Evolutionary conservation across 1,140 invertebrate species (phyloP).

Genomic region (Trachymyrmex septentrionalis): DNA sequence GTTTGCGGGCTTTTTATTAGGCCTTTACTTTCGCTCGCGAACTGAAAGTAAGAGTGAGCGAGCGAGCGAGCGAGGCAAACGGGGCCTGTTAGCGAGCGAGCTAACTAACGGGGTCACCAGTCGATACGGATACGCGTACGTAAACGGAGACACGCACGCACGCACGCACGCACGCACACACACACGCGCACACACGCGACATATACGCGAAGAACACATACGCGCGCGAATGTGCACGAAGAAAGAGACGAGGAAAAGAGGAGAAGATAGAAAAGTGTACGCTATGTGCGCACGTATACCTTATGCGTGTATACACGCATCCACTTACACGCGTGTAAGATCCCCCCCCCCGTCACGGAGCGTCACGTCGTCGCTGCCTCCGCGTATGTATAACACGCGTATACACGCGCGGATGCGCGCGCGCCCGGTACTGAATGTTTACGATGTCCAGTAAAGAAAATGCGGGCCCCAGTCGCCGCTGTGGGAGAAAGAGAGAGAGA

Average conservation of each 20-base stretch:
- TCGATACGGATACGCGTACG: conserved; percentile 79
- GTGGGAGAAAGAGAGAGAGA: conserved; percentile 5
- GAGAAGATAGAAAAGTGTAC: not conserved
- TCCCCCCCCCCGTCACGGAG: no score
- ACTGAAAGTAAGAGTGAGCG: conserved; percentile 83
- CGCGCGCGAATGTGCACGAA: not conserved
- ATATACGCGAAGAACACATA: not conserved
- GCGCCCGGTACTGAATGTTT: conserved; percentile 71
- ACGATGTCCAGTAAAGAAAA: conserved; percentile 73
- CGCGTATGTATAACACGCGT: conserved; percentile 48
- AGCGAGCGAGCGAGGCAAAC: conserved; percentile 76
- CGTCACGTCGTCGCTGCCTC: conserved; percentile 33
- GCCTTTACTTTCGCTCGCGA: conserved; percentile 84
- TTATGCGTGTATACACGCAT: not conserved
- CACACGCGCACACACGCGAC: no score
- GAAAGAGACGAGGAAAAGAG: not conserved
- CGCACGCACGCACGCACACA: not conserved
- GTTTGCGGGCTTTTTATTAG: conserved; percentile 82
- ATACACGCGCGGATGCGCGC: conserved; percentile 56
- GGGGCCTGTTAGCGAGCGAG: conserved; percentile 72
- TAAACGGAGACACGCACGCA: conserved; percentile 10
- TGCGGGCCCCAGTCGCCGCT: conserved; percentile 55
- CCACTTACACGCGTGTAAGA: not conserved
- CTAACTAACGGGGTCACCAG: conserved; percentile 80
- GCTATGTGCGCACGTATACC: not conserved